A percentile compares a stretch with the other conserved stretches of the same genome.
Evolutionary conservation across 2,888 invertebrate genomes (phyloP).

Genomic region (Pterostichus niger): DNA sequence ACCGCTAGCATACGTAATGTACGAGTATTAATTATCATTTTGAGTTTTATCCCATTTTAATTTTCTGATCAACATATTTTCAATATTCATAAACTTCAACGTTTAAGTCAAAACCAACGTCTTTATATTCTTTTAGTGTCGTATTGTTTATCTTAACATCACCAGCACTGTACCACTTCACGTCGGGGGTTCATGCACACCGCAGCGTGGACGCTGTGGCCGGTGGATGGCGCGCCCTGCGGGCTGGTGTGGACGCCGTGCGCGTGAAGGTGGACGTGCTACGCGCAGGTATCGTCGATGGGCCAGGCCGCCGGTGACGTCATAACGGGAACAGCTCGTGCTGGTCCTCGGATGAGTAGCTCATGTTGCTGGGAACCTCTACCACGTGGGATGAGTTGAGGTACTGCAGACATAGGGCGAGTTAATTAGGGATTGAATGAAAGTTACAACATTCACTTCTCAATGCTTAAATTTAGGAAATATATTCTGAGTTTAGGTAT

Average conservation of each 20-base stretch:
- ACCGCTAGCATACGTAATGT: no score
- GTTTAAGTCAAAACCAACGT: neutral
- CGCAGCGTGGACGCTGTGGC: constrained; percentile 74
- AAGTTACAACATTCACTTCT: no score
- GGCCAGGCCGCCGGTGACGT: constrained; percentile 80
- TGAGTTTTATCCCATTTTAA: no score
- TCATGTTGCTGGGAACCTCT: constrained; percentile 75
- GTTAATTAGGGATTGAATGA: no score
- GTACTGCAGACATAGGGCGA: constrained; percentile 76
- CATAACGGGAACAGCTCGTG: constrained; percentile 85
- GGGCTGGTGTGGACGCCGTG: constrained; percentile 67
- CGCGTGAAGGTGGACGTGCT: constrained; percentile 71
- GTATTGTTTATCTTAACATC: neutral
- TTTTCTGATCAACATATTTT: neutral
- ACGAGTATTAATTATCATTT: no score
- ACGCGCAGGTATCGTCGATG: constrained; percentile 70
- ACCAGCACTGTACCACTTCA: constrained; percentile 2
- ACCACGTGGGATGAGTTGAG: constrained; percentile 73
- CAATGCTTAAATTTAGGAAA: no score
- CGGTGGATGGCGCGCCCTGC: constrained; percentile 69
- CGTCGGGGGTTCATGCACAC: constrained; percentile 70
- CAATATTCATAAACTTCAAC: neutral
- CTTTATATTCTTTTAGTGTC: neutral
- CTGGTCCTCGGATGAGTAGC: constrained; percentile 83
- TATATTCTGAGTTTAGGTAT: no score